These are phyloP conservation scores for Pitangus sulphuratus DNA, from an alignment of 2,797 vertebrate species.

Conservation along the genomic window DNA sequence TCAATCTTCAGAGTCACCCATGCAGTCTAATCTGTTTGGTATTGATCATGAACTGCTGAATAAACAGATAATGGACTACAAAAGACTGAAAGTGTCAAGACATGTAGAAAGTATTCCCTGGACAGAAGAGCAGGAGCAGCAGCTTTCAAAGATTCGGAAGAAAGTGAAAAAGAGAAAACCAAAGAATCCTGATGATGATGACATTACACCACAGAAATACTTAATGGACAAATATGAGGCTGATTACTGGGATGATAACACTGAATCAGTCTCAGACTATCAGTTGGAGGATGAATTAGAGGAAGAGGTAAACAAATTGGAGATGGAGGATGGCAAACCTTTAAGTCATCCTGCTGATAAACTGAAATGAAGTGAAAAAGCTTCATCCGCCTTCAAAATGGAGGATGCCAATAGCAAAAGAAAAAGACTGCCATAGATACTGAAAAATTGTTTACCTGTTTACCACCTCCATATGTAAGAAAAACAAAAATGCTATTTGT, in stretches of 20 bases:
- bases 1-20: not conserved
- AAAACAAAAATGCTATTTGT: not conserved
- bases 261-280: not conserved
- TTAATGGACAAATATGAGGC: slow-evolving; percentile 49
- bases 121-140: slow-evolving; percentile 59
- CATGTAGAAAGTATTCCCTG: not conserved
- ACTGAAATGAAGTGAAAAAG: slow-evolving; percentile 14
- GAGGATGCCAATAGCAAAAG: not conserved
- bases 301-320: not conserved
- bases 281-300: slow-evolving; percentile 21
- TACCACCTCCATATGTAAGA: not conserved
- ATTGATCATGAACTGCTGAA: slow-evolving; percentile 82
- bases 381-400: not conserved
- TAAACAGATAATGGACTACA: slow-evolving; percentile 83
- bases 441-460: not conserved
- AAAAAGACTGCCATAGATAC: not conserved
- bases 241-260: not conserved
- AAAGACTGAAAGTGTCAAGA: slow-evolving; percentile 59
- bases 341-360: not conserved
- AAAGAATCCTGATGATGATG: slow-evolving; percentile 14
- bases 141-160: slow-evolving; percentile 65
- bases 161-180: slow-evolving; percentile 67
- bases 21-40: slow-evolving; percentile 72
- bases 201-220: slow-evolving; percentile 69
- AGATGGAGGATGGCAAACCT: not conserved